Conservation (phyloP, 2,113 vertebrate genomes). For the Aphelocoma coerulescens region DNA sequence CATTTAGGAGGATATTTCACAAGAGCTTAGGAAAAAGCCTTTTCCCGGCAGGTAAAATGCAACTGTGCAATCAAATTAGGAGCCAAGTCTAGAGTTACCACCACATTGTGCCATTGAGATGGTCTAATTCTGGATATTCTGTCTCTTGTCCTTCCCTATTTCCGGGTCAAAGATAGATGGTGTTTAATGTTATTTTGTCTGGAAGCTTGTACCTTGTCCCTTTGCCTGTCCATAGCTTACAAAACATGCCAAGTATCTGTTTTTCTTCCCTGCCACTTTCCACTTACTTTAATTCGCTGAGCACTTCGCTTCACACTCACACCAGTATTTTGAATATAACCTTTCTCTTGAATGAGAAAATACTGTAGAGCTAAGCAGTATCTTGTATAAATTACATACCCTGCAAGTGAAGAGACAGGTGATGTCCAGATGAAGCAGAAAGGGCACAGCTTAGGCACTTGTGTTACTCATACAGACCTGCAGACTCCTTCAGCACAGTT, state of each 20-base stretch:
- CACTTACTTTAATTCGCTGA: constrained; percentile 1
- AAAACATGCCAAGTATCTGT: not conserved
- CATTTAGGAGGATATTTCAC: not conserved
- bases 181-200: not conserved
- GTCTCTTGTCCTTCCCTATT: not conserved
- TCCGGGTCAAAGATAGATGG: not conserved
- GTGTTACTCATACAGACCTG: not conserved
- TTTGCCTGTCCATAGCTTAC: not conserved
- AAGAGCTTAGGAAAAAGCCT: not conserved
- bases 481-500: not conserved
- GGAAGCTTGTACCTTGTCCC: not conserved
- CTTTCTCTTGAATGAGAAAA: constrained; percentile 43
- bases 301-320: not conserved
- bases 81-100: not conserved
- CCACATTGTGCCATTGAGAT: not conserved
- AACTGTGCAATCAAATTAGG: not conserved
- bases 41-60: not conserved
- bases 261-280: constrained; percentile 3
- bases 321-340: constrained; percentile 43
- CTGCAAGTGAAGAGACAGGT: constrained; percentile 12
- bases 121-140: not conserved
- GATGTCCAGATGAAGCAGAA: not conserved
- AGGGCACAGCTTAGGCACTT: not conserved
- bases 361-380: constrained; percentile 53
- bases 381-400: constrained; percentile 47